Percentiles rank a stretch among this genome's conserved stretches.
phyloP scores from a whole-genome alignment of 2,888 invertebrate species.

The Cremastobaeus sp. region DNA sequence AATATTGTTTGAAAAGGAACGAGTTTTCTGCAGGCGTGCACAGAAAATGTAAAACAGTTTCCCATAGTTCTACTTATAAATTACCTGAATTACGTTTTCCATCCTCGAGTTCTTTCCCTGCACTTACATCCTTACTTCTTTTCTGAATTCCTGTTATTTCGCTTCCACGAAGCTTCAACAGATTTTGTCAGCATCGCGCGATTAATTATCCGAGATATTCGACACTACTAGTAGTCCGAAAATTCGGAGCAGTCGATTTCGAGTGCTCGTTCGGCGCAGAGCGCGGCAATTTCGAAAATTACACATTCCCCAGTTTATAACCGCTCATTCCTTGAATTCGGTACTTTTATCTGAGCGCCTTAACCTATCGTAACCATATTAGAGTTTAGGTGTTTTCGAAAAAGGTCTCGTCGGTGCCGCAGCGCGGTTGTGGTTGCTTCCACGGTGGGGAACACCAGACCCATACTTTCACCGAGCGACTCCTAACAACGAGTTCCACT shows the following conservation, averaged over 20 bases:
- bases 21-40: conserved; percentile 11
- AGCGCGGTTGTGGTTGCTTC: conserved; percentile 13
- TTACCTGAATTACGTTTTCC: conserved; percentile 47
- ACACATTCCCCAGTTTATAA: no score
- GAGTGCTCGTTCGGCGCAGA: no score
- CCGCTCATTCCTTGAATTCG: no score
- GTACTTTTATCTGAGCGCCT: no score
- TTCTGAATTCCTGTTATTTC: conserved; percentile 55
- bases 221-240: no score
- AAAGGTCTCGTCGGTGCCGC: background rate
- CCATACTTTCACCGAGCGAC: conserved; percentile 76
- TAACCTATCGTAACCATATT: conserved; percentile 41
- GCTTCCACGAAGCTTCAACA: conserved; percentile 40
- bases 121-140: conserved; percentile 46
- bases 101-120: conserved; percentile 35
- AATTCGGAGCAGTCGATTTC: no score
- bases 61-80: conserved; percentile 38
- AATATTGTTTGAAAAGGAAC: conserved; percentile 9
- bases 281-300: no score
- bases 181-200: no score
- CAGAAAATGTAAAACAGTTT: conserved; percentile 39
- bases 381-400: conserved; percentile 37
- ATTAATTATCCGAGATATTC: no score
- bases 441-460: conserved; percentile 16
- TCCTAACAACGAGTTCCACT: conserved; percentile 71